Evolutionary conservation across 2,888 invertebrate genomes (phyloP), one percentile per base, ranked within the genome.

Genomic region (Lasioglossum lativentre): DNA sequence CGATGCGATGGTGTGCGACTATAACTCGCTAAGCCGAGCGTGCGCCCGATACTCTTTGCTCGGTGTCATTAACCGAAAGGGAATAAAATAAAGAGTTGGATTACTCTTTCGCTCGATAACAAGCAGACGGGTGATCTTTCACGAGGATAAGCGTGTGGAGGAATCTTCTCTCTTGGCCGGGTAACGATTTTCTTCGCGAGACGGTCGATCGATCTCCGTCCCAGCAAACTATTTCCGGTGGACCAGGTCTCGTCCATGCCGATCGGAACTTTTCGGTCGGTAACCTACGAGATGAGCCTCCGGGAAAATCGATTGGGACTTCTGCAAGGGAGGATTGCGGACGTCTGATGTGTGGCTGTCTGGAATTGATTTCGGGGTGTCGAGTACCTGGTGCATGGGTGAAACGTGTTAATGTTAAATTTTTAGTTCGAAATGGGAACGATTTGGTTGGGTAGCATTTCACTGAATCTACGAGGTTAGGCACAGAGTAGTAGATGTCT

Each of bases 41-140:
- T 75, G 75, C 77, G 80, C n/a, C 76, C 27, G 38, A 38, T 23
- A 34, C n/a, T n/a, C 30, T 19, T 8, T 40, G 27, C 34, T 52
- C 74, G 34, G 63, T 79, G 80, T 86, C 85, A 12, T 78, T 85
- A 75, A 85, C 85, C 85, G 30, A 23, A n/a, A 27, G n/a, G 70
- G 34, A 42, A 56, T 40, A 30, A 23, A 70, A 56, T 19, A 73
- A 56, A 1, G 27, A 12, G 70, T 40, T 19, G 75, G 19, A 56
- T 34, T n/a, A 16, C 42, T 63, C 27, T 56, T 47, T 78, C 79
- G 74, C 56, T 47, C n/a, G 70, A 72, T 66, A 38, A 66, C n/a
- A n/a, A n/a, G n/a, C n/a, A n/a, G 23, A 23, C 23, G 23, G 23
- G 3, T 0, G 23, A 52, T 52, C 23, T 52, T 8, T 8, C 4